Base-by-base conservation (phyloP, 2,113 vertebrate genomes). In the Scatophagus argus region DNA sequence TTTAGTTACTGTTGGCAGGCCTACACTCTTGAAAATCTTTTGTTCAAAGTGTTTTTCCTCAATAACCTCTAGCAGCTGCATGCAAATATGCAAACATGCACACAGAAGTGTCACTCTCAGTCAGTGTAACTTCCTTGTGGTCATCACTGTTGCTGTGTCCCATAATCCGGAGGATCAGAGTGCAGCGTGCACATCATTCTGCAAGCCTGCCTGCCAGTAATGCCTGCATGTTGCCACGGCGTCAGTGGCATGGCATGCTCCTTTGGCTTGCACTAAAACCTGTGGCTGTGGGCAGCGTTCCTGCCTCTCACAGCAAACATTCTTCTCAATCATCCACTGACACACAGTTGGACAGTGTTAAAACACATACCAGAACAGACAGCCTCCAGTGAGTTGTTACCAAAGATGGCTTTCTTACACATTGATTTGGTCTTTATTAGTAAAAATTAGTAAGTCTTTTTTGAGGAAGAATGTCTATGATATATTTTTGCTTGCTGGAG, bases 241-340 rank as follows among this genome's bases (percentile, higher is more conserved):
- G 56, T 90, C 85, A 77, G 76, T 60, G 82, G 84, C 83, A 87
- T 91, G 91, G 90, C 89, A 90, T 93, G 80, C 86, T 77, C 60
- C 64, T 46, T 88, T 87, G 88, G 90, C 86, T 69, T 65, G 77
- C 84, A 77, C 77, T 88, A 69, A 82, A 87, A 77, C 84, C 70
- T 39, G 59, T 27, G 66, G 70, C 70, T 84, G 67, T 52, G 73
- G 70, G 67, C 83, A 81, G 73, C 55, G 39, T 60, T 82, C 66
- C 63, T 71, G 76, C 79, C 81, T 90, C 89, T 84, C 81, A 78
- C 80, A 86, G 82, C 79, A 89, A 67, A 88, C 61, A 62, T 79
- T 71, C 85, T 90, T 92, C 89, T 91, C 91, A 93, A 85, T 93
- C 91, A 92, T 88, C 70, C 73, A 25, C 79, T 38, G 87, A 83